Base-by-base conservation (phyloP, 1,140 invertebrate species). In the Bombus affinis region DNA sequence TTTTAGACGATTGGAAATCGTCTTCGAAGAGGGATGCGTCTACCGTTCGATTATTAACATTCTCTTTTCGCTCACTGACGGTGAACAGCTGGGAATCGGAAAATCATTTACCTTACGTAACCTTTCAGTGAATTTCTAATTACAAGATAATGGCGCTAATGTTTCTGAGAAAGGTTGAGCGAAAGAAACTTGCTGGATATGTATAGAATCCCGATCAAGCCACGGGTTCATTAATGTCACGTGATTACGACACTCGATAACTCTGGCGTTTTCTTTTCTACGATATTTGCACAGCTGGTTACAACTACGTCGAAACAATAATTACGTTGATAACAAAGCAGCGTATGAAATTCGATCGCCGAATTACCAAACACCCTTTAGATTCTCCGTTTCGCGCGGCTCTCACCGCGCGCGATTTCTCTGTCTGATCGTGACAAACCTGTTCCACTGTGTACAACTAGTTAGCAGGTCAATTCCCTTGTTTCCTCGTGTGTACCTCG, bases 101-200 rank as follows among this genome's bases (percentile, higher is more conserved):
- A 83, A n/a, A 83, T 59, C 32, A 75, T 82, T 44, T 39, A 15
- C 81, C 47, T 83, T 53, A 37, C 59, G 35, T 25, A 8, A 47
- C 18, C 59, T 83, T 32, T 83, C 79, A 65, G 83, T 88, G 79
- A 87, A 88, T 87, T 83, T 87, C 68, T 88, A 86, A 88, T 87
- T 86, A 68, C 74, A 6, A 73, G 74, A 86, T 83, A 88, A 86
- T 87, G 75, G 70, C 47, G 59, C 35, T 72, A 78, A 88, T 74
- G 68, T 37, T 86, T 73, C 47, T 47, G 25, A 35, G 42, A 86
- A 85, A 72, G 77, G 39, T 78, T 68, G 57, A 39, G 42, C 37
- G 42, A 47, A 66, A 44, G 68, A 42, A 77, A 57, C 71, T 32
- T 15, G 83, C 68, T 13, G 37, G 39, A 57, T 71, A 15, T 1